Conservation (phyloP, 1,140 invertebrate species). For the Cardiocondyla obscurior region DNA sequence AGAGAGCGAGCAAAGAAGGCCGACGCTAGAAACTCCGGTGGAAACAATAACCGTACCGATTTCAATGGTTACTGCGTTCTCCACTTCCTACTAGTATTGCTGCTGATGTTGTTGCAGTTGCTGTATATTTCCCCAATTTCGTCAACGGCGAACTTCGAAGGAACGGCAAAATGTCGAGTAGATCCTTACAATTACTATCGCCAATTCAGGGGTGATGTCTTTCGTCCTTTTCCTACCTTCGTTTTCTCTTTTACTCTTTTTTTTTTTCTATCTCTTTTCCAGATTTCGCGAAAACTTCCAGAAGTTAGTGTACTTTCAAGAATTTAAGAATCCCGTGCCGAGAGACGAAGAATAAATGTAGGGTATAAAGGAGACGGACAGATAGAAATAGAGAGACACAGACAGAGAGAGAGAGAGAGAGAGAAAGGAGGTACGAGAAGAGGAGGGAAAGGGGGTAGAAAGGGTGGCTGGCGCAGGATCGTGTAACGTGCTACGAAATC, state of each 20-base stretch:
- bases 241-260: not conserved
- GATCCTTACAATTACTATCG: slow-evolving; percentile 53
- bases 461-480: slow-evolving; percentile 26
- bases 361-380: not conserved
- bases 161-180: slow-evolving; percentile 33
- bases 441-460: not conserved
- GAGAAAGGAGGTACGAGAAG: not conserved
- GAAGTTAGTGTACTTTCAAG: slow-evolving; percentile 22
- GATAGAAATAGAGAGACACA: not conserved
- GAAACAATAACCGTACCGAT: slow-evolving; percentile 52
- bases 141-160: slow-evolving; percentile 13
- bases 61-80: slow-evolving; percentile 37
- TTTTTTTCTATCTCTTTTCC: not conserved
- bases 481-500: slow-evolving; percentile 58
- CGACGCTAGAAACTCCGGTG: slow-evolving; percentile 10
- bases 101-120: slow-evolving; percentile 46
- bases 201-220: slow-evolving; percentile 4
- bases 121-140: slow-evolving; percentile 37
- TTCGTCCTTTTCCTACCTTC: not conserved
- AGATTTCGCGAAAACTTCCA: slow-evolving; percentile 41
- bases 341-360: slow-evolving; percentile 8
- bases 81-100: slow-evolving; percentile 19
- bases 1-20: slow-evolving; percentile 11
- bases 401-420: not conserved
- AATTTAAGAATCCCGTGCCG: slow-evolving; percentile 44